Conservation (phyloP, 2,797 vertebrate species). For the Tapera naevia region DNA sequence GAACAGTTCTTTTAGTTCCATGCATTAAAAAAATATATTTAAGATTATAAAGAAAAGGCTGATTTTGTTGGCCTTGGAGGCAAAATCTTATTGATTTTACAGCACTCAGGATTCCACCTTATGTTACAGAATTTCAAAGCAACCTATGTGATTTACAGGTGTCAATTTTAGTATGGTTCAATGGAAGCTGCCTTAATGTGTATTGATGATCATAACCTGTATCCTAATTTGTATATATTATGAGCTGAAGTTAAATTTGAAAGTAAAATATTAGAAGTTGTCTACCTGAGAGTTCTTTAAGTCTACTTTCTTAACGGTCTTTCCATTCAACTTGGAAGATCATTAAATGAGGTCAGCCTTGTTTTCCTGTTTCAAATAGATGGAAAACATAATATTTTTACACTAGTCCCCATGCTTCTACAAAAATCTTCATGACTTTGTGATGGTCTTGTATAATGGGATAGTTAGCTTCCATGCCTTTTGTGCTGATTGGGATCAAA, state of each 20-base stretch:
- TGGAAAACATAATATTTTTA: not conserved
- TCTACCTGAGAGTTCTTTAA: not conserved
- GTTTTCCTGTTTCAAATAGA: not conserved
- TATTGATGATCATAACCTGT: not conserved
- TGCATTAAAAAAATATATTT: not conserved
- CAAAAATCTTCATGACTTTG: not conserved
- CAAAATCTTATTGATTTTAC: not conserved
- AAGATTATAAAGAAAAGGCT: not conserved
- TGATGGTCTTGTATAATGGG: not conserved
- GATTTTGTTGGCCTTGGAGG: not conserved
- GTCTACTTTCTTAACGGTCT: not conserved
- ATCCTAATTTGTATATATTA: not conserved
- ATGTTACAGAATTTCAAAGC: not conserved
- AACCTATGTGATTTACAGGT: not conserved
- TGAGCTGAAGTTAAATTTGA: not conserved
- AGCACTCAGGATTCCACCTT: not conserved
- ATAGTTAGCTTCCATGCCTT: not conserved
- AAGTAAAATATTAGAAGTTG: not conserved
- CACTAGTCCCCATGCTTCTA: not conserved
- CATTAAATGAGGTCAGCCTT: not conserved
- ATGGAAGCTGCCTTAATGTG: not conserved
- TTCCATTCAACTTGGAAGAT: not conserved
- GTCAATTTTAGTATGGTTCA: not conserved
- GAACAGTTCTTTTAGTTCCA: not conserved
- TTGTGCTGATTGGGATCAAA: not conserved